A percentile compares a stretch with the other conserved stretches of the same genome.
Conservation (phyloP, 2,113 vertebrate genomes). For the Mandrillus leucophaeus region DNA sequence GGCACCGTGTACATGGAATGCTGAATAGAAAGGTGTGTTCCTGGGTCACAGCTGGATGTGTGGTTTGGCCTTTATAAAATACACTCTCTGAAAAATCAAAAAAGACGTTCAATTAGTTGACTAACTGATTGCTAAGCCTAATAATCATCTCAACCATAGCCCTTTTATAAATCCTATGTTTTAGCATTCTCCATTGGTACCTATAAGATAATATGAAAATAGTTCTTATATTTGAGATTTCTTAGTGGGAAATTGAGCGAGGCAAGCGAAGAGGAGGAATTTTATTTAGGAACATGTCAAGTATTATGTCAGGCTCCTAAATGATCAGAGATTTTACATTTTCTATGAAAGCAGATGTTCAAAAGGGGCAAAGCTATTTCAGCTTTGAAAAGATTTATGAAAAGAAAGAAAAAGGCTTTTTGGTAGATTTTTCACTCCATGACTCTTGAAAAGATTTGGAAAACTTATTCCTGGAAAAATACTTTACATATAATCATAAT, state of each 20-base stretch:
- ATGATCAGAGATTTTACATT: constrained; percentile 21
- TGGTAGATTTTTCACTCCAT: neutral
- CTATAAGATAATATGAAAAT: neutral
- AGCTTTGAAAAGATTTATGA: neutral
- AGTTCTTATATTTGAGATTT: neutral
- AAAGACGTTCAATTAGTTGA: neutral
- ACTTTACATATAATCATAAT: neutral
- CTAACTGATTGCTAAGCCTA: neutral
- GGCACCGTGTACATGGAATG: constrained; percentile 85
- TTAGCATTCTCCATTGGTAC: neutral
- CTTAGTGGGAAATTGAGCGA: constrained; percentile 28
- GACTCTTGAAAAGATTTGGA: constrained; percentile 10
- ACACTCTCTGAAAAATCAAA: neutral
- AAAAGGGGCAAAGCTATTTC: constrained; percentile 15
- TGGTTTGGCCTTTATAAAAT: neutral
- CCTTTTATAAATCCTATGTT: neutral
- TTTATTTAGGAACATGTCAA: neutral
- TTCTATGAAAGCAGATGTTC: constrained; percentile 25
- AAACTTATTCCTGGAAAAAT: constrained; percentile 14
- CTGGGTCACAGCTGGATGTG: neutral
- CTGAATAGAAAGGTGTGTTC: constrained; percentile 87
- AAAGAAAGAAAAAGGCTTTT: constrained; percentile 8
- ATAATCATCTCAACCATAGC: neutral
- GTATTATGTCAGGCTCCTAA: neutral
- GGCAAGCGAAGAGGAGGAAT: neutral